Base-by-base conservation (phyloP, 2,888 invertebrate species). In the Pandemis cinnamomeana region DNA sequence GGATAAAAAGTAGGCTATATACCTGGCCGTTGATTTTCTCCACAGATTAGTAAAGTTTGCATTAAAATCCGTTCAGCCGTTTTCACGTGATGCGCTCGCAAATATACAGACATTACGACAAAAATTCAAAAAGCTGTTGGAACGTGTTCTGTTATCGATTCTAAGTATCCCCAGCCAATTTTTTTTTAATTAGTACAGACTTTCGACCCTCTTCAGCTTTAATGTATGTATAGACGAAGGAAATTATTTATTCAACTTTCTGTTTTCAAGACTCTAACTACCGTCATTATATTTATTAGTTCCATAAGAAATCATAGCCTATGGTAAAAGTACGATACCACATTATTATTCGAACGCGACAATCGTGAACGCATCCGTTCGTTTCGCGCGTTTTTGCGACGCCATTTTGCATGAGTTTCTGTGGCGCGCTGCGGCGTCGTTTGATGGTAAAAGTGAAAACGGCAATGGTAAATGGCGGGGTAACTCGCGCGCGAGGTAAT, bases 361-460 rank as follows among this genome's bases (percentile, higher is more conserved):
- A 84, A 83, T 84, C 84, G 83, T 82, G 82, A 84, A 85, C 83
- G 83, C 82, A 86, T 83, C 83, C 82, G 83, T 80, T 80, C 79
- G 82, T 84, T 83, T 86, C 80, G 83, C 83, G 84, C 81, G 80
- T 92, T 90, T 90, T 91, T 90, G 81, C 83, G 76, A 77, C 86
- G 87, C 88, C 88, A 89, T 90, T 87, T 89, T 88, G n/a, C n/a
- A n/a, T n/a, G 88, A 87, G 78, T 87, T 87, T 84, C 85, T 85
- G 81, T 82, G 81, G 82, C 81, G 78, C 79, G 79, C 83, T 82
- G 85, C 84, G 86, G 86, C 90, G 88, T 87, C 83, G 84, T 89
- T 89, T 88, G 87, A 87, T 89, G 84, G 87, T 84, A 91, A 91
- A 91, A 92, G 92, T 92, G 91, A 92, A 91, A 92, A 86, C 85